phyloP scores from a whole-genome alignment of 2,888 invertebrate genomes.

The Lutraria lutraria region DNA sequence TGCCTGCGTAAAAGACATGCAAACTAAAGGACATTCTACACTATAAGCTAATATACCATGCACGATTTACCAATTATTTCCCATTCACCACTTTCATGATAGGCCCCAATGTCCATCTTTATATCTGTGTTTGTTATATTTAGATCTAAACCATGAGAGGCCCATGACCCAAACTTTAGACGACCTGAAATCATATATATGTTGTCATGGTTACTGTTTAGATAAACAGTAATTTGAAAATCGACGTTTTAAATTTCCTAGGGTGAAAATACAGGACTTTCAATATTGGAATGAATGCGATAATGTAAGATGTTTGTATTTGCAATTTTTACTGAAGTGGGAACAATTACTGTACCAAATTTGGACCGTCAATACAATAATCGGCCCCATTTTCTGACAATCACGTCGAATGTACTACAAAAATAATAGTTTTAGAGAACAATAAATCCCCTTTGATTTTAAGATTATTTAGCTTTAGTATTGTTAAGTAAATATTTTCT shows the following conservation, averaged over 20 bases:
- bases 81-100: slow-evolving; percentile 80
- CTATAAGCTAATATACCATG: slow-evolving; percentile 71
- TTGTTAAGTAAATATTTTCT: not conserved
- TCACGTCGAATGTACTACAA: too few relatives aligned
- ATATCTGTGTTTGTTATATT: slow-evolving; percentile 59
- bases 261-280: too few relatives aligned
- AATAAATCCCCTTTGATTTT: not conserved
- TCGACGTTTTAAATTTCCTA: too few relatives aligned
- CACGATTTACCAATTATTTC: slow-evolving; percentile 64
- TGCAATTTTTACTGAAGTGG: too few relatives aligned
- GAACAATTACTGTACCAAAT: too few relatives aligned
- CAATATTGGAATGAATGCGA: too few relatives aligned
- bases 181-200: slow-evolving; percentile 50
- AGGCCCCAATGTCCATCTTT: slow-evolving; percentile 69
- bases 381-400: too few relatives aligned
- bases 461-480: not conserved
- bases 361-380: too few relatives aligned
- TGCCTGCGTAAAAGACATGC: slow-evolving; percentile 68
- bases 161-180: slow-evolving; percentile 81
- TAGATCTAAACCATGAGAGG: slow-evolving; percentile 76
- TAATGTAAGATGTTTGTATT: too few relatives aligned
- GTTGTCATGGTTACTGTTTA: not conserved
- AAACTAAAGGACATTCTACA: slow-evolving; percentile 70
- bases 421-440: not conserved
- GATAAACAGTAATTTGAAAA: too few relatives aligned